phyloP scores from a whole-genome alignment of 2,888 invertebrate species.

The Metallyticus violacea region DNA sequence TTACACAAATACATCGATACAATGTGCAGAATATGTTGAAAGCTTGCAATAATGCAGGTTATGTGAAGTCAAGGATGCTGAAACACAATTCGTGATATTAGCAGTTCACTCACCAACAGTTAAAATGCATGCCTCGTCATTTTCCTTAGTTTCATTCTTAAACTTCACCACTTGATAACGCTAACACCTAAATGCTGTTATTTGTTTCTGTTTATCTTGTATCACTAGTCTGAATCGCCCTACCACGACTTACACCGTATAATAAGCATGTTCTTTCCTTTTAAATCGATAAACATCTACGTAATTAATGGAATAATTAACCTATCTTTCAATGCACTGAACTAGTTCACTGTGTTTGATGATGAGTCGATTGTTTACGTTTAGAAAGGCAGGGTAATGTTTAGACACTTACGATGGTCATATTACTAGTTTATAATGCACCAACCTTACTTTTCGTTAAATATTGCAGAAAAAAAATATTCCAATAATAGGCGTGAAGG shows the following conservation, averaged over 20 bases:
- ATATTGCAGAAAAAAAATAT: background rate
- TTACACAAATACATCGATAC: too few species aligned
- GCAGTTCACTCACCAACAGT: background rate
- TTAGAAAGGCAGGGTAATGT: background rate
- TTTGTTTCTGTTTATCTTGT: background rate
- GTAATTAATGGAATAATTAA: background rate
- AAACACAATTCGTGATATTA: background rate
- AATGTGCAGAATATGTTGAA: too few species aligned
- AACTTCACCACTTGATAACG: too few species aligned
- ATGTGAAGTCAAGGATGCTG: too few species aligned
- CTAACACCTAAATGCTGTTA: background rate
- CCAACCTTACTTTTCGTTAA: background rate
- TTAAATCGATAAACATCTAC: background rate
- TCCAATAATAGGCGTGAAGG: background rate
- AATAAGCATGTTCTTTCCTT: background rate
- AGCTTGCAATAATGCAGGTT: too few species aligned
- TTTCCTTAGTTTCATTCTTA: background rate
- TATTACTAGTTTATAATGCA: background rate
- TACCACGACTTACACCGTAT: background rate
- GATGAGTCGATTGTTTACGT: background rate
- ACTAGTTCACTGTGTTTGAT: background rate
- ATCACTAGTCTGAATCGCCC: background rate
- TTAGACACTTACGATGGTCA: background rate
- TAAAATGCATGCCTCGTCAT: background rate
- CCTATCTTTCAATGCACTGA: background rate